Evolutionary conservation across 1,140 invertebrate species (phyloP), one percentile per base, ranked within the genome.

Genomic region (Drosophila kanapiae): DNA sequence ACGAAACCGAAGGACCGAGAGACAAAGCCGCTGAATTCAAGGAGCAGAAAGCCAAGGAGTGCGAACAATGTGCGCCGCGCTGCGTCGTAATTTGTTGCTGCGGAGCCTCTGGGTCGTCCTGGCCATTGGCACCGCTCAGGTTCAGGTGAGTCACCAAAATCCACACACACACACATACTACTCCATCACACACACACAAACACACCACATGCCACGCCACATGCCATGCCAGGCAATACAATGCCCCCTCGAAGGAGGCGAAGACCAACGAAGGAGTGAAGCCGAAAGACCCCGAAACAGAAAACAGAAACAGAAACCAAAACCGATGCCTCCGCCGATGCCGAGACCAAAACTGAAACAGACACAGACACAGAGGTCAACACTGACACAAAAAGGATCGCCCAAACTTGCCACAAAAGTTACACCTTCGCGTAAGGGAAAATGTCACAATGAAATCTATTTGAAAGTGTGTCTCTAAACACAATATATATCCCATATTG

Each of bases 61-160:
- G 63, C 63, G 51, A 77, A 84, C 65, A 90, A 88, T 88, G 84
- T 88, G 85, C 80, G 84, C 77, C 74, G 76, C 84, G 64, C 40
- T 84, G 81, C 84, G 80, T 75, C 84, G 84, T 81, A 90, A 90
- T 90, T 88, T 90, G 81, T 90, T 81, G 84, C 83, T 87, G 63
- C 78, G 70, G 58, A 85, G 85, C 85, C 85, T 88, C 69, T 85
- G 78, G 85, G 85, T 72, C 75, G 57, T 88, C 45, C 67, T 88
- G 53, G 81, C 82, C 67, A 69, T 90, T 75, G 78, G 81, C 85
- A 90, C 78, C 27, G 85, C 83, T 54, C 85, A 88, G 85, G 85
- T 90, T 54, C 85, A 88, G 85, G 85, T 88, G 85, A 88, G 85
- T 88, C 85, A 88, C 87, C 56, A 27, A 67, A 23, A 33, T 16